phyloP scores from a whole-genome alignment of 2,888 invertebrate species.

The Agriopis leucophaearia region DNA sequence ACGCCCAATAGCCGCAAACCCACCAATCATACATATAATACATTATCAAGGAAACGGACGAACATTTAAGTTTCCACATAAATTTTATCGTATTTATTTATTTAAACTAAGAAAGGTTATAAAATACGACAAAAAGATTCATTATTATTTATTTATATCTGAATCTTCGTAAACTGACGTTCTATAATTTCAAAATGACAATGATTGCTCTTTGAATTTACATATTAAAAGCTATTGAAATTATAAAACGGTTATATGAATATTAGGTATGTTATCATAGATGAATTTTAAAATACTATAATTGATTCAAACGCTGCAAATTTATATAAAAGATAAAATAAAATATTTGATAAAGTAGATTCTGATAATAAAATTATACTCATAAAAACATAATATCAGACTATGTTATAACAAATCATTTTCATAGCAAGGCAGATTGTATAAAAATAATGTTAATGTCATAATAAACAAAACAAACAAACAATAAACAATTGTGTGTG shows the following conservation, averaged over 20 bases:
- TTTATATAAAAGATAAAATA: background rate
- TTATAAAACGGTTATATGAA: constrained; percentile 16
- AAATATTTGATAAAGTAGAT: background rate
- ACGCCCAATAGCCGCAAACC: constrained; percentile 75
- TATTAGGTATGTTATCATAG: constrained; percentile 12
- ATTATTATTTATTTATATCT: constrained; percentile 7
- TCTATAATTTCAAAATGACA: constrained; percentile 24
- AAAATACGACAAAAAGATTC: constrained; percentile 6
- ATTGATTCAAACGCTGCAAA: constrained; percentile 18
- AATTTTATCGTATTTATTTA: constrained; percentile 42
- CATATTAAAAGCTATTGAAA: constrained; percentile 17
- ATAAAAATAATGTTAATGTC: background rate
- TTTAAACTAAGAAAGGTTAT: constrained; percentile 24
- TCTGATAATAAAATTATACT: background rate
- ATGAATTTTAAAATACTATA: constrained; percentile 19
- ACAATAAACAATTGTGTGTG: background rate
- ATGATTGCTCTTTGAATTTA: background rate
- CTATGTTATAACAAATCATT: background rate
- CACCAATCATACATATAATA: constrained; percentile 56
- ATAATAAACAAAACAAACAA: background rate
- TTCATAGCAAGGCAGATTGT: too few species aligned
- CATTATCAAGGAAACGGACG: constrained; percentile 49
- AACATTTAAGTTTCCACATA: constrained; percentile 47
- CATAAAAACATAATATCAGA: background rate
- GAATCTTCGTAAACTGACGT: constrained; percentile 14